These are phyloP conservation scores for Drosophila parvula DNA, from an alignment of 1,140 invertebrate genomes.

Conservation along the genomic window DNA sequence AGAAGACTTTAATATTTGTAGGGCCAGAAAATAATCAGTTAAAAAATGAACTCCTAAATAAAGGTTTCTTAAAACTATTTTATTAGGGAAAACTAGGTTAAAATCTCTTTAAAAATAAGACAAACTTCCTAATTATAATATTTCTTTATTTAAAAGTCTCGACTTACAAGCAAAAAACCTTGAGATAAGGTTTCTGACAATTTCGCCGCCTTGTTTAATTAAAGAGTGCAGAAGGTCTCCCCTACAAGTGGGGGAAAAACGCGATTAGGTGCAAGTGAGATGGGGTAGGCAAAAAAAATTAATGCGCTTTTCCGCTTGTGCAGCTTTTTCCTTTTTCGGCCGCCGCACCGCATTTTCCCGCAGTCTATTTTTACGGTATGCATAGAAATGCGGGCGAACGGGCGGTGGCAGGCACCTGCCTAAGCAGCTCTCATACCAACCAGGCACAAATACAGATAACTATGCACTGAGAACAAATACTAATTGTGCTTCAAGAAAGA, in stretches of 20 bases:
- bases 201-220: slow-evolving; percentile 22
- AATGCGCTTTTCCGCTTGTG: slow-evolving; percentile 52
- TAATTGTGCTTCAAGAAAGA: not conserved
- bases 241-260: not conserved
- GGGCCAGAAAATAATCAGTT: no score
- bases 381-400: slow-evolving; percentile 25
- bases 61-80: no score
- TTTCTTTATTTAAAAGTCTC: no score
- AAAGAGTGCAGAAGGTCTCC: not conserved
- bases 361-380: slow-evolving; percentile 35
- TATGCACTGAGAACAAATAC: not conserved
- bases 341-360: slow-evolving; percentile 1
- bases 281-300: slow-evolving; percentile 12
- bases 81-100: no score
- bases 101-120: no score
- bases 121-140: no score
- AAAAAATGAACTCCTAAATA: no score
- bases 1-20: no score
- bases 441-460: slow-evolving; percentile 8
- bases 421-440: slow-evolving; percentile 29
- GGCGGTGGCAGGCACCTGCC: slow-evolving; percentile 14
- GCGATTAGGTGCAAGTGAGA: slow-evolving; percentile 4
- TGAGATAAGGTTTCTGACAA: slow-evolving; percentile 4
- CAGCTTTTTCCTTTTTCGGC: slow-evolving; percentile 26
- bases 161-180: not conserved